Conservation (phyloP, 2,113 vertebrate genomes). For the Labeo catla region DNA sequence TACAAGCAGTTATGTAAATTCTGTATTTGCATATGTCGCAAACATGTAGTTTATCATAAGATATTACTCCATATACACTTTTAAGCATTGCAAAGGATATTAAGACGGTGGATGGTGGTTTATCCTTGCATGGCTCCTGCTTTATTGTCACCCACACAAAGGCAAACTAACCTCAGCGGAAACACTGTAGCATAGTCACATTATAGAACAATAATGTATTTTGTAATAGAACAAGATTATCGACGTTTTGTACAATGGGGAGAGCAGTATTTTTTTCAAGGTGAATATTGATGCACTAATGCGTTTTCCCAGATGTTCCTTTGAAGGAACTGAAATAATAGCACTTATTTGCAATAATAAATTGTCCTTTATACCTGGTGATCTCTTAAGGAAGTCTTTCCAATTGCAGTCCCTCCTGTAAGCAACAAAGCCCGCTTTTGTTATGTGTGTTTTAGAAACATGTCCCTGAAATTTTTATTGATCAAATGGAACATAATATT, state of each 20-base stretch:
- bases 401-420: not conserved
- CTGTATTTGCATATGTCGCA: not conserved
- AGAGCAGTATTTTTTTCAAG: slow-evolving; percentile 27
- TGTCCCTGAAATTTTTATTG: slow-evolving; percentile 32
- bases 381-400: slow-evolving; percentile 1
- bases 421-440: not conserved
- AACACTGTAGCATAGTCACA: not conserved
- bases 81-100: not conserved
- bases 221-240: slow-evolving; percentile 6
- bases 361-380: not conserved
- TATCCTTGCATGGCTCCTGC: not conserved
- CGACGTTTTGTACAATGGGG: not conserved
- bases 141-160: slow-evolving; percentile 10
- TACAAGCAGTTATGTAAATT: not conserved
- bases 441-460: not conserved
- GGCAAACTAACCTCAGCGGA: not conserved
- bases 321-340: slow-evolving; percentile 11
- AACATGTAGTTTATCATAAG: not conserved
- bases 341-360: not conserved
- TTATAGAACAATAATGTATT: slow-evolving; percentile 54
- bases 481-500: not conserved
- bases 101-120: not conserved
- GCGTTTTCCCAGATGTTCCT: not conserved
- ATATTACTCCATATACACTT: not conserved
- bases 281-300: slow-evolving; percentile 29